Evolutionary conservation across 1,140 invertebrate genomes (phyloP).

Genomic region (Melitaea cinxia): DNA sequence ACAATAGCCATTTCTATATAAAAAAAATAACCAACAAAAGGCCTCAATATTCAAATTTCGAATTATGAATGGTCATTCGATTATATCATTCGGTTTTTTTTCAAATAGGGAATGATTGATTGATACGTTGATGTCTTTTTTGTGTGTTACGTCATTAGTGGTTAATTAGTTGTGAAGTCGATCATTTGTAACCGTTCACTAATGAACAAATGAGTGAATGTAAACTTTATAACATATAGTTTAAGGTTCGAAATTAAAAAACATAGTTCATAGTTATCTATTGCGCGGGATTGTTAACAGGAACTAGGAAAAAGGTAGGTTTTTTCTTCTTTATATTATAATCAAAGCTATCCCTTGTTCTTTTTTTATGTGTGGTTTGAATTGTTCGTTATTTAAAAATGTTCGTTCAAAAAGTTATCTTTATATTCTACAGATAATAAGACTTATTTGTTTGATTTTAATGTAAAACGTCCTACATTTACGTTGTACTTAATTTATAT

Average conservation of each 20-base stretch:
- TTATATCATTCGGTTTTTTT: constrained; percentile 58
- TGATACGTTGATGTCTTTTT: constrained; percentile 73
- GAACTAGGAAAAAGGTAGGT: constrained; percentile 37
- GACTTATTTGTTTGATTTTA: neutral
- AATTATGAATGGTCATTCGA: constrained; percentile 65
- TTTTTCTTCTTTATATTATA: neutral
- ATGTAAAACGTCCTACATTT: neutral
- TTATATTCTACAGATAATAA: no score
- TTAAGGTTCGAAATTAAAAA: neutral
- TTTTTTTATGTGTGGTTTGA: neutral
- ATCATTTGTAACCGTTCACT: constrained; percentile 60
- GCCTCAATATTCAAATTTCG: constrained; percentile 70
- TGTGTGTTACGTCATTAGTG: constrained; percentile 70
- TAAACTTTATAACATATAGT: neutral
- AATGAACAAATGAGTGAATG: neutral
- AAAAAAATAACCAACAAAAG: constrained; percentile 55
- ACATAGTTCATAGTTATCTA: neutral
- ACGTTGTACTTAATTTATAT: neutral
- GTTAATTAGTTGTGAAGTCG: constrained; percentile 75
- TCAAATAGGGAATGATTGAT: constrained; percentile 66
- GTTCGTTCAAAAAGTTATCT: neutral
- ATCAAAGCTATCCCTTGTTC: neutral
- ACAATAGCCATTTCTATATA: constrained; percentile 7
- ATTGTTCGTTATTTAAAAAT: neutral
- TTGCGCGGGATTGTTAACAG: constrained; percentile 30